Base-by-base conservation (phyloP, 1,140 invertebrate genomes). In the Rhyzopertha dominica region DNA sequence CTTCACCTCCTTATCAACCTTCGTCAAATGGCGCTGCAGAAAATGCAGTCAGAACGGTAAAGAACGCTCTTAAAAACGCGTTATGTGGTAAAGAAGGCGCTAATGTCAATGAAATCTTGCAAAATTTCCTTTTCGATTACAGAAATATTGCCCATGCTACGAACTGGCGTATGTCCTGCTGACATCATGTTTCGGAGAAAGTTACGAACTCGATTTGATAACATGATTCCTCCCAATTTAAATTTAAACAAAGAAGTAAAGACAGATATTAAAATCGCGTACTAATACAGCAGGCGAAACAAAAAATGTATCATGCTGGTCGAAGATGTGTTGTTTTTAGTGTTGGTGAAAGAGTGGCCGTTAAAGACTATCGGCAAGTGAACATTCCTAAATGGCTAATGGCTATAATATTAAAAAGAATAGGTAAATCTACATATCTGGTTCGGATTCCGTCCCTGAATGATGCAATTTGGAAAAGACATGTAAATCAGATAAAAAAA, bases 1-100 rank as follows among this genome's bases (percentile, higher is more conserved):
- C 57, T 17, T 52, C 60, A 5, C 46, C 65, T 10, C 63, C 65
- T 8, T 64, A 65, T 32, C 47, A 58, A 35, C 62, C 65, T 0
- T 51, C 58, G 22, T 59, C 59, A 19, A 70, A 69, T 43, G 66
- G 68, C 0, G 59, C 49, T 2, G 65, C 63, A 5, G 66, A 68
- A 51, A 63, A 70, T 35, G 51, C 61, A 1, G 68, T 71, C 1
- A 61, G 63, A 56, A 62, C 46, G 1, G 50, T 70, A 23, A 70
- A 70, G 48, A 61, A 57, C 38, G 49, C 41, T 5, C 51, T 68
- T 12, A 64, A 66, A 34, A 53, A 48, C 31, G 55, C 54, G 26
- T 4, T 48, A 31, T 13, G 37, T 13, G 26, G 48, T 31, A 34
- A 37, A 22, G 23, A 37, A 8, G 19, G 29, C 7, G 8, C 40